Evolutionary conservation across 2,888 invertebrate species (phyloP), one percentile per base, ranked within the genome.

Genomic region (Prostheceraeus crozeri): DNA sequence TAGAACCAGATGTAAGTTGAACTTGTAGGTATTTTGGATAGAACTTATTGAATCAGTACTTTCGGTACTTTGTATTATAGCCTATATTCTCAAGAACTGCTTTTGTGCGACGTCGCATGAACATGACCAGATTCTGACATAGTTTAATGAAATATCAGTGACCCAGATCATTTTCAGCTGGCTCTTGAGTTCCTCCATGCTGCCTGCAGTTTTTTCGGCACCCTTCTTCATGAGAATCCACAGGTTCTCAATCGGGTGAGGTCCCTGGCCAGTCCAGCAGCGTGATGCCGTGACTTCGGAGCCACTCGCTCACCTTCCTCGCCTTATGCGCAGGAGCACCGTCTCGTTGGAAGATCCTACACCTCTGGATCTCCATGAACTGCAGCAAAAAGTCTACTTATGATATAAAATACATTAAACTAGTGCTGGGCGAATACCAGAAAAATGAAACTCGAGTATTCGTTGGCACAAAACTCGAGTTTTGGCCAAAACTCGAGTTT

Each of bases 1-100:
- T n/a, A n/a, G n/a, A n/a, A n/a, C n/a, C n/a, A n/a, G n/a, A n/a
- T n/a, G n/a, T n/a, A n/a, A n/a, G n/a, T n/a, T n/a, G n/a, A n/a
- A n/a, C n/a, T n/a, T n/a, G n/a, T n/a, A n/a, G n/a, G n/a, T n/a
- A n/a, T n/a, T n/a, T n/a, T n/a, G n/a, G n/a, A n/a, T n/a, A n/a
- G n/a, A n/a, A n/a, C n/a, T n/a, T n/a, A n/a, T n/a, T n/a, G n/a
- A n/a, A n/a, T n/a, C n/a, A n/a, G n/a, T n/a, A n/a, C n/a, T 33
- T 33, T 33, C 33, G n/a, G n/a, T 33, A 33, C 33, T 33, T 33
- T n/a, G 33, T 33, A 33, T 33, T 33, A 33, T 33, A 33, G n/a
- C 33, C 33, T 33, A 8, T 33, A n/a, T 33, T 33, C 8, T 33
- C 8, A 33, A 33, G 8, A 33, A 33, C 33, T 33, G n/a, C 33